Conservation (phyloP, 1,140 invertebrate species). For the Anthonomus grandis region DNA sequence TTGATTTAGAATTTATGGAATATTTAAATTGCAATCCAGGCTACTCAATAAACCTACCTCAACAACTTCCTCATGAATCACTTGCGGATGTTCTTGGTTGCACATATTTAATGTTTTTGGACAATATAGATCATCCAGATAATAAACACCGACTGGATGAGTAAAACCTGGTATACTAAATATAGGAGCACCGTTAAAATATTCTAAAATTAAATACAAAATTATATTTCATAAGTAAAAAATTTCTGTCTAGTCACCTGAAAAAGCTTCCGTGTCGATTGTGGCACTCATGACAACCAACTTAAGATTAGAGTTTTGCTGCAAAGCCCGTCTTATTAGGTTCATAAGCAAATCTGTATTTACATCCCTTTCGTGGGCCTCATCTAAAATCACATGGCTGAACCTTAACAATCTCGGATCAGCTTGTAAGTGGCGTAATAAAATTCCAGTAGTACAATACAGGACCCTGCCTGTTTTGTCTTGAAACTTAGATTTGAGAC, state of each 20-base stretch:
- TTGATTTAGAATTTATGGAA: too few species aligned
- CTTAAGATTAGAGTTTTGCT: conserved; percentile 51
- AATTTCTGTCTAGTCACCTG: background rate
- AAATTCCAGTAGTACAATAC: conserved; percentile 66
- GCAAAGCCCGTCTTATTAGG: conserved; percentile 54
- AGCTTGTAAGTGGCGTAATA: conserved; percentile 55
- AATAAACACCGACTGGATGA: conserved; percentile 58
- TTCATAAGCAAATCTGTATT: conserved; percentile 62
- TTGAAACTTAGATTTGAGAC: conserved; percentile 43
- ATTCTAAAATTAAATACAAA: conserved; percentile 42
- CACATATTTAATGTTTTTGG: conserved; percentile 38
- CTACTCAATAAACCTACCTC: too few species aligned
- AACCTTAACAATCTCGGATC: conserved; percentile 52
- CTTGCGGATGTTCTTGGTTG: conserved; percentile 26
- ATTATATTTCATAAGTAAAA: background rate
- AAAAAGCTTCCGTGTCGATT: conserved; percentile 59
- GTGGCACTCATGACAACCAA: conserved; percentile 72
- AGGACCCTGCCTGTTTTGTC: conserved; percentile 59
- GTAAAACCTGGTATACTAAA: conserved; percentile 49
- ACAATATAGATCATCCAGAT: conserved; percentile 48
- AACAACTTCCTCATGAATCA: conserved; percentile 42
- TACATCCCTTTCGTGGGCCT: conserved; percentile 71
- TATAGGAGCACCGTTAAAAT: conserved; percentile 53
- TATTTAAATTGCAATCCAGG: too few species aligned
- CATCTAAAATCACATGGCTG: conserved; percentile 74